Percentiles rank a stretch among this genome's conserved stretches.
Conservation (phyloP, 2,888 invertebrate genomes). For the Patella caerulea region DNA sequence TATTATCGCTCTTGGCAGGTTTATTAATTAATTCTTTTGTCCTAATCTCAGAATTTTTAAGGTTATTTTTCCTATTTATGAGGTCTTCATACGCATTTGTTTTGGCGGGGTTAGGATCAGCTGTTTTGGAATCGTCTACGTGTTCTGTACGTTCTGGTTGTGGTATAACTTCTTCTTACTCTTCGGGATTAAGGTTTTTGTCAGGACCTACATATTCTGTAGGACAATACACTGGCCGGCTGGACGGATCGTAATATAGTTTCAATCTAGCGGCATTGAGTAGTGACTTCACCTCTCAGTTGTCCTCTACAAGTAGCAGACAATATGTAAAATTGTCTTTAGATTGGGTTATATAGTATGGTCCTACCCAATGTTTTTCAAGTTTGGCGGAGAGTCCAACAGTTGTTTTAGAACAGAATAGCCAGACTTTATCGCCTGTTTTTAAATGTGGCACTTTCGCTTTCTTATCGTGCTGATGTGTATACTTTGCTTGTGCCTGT, state of each 20-base stretch:
- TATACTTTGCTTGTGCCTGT: conserved; percentile 13
- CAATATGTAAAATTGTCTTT: conserved; percentile 29
- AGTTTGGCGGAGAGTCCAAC: conserved; percentile 30
- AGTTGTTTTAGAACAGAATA: conserved; percentile 20
- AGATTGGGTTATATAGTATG: conserved; percentile 22
- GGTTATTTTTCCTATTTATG: neutral
- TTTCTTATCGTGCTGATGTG: conserved; percentile 12
- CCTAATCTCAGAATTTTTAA: neutral
- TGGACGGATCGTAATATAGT: neutral
- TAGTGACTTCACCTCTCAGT: conserved; percentile 8
- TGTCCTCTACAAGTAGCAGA: neutral
- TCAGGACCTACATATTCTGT: too few species aligned
- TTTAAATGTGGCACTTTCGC: conserved; percentile 11
- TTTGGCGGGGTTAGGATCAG: neutral
- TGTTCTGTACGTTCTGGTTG: neutral
- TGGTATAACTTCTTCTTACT: neutral
- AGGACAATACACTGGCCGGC: neutral
- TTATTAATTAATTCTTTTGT: neutral
- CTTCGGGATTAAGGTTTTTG: too few species aligned
- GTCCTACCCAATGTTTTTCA: conserved; percentile 14
- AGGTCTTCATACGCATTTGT: neutral
- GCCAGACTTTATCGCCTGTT: conserved; percentile 16
- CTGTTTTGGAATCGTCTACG: neutral
- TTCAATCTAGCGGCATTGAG: conserved; percentile 30
- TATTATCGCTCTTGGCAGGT: neutral